Conservation (phyloP, 1,140 invertebrate species). For the Drosophila bifasciata region DNA sequence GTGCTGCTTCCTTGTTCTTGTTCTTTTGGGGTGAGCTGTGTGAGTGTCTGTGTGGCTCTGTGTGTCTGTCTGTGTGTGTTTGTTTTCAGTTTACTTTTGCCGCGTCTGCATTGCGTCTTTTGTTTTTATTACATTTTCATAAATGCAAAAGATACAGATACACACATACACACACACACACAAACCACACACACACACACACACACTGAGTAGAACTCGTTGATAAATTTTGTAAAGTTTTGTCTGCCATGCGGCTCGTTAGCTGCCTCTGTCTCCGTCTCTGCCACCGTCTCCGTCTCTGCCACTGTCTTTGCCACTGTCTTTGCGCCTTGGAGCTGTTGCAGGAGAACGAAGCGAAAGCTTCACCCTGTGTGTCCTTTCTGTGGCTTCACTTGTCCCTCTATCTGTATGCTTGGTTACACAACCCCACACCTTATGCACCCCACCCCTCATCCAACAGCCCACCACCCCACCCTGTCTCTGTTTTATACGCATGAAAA, state of each 20-base stretch:
- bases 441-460: background rate
- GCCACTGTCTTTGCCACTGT: background rate
- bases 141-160: conserved; percentile 67
- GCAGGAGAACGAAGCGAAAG: too few relatives aligned
- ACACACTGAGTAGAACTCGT: conserved; percentile 40
- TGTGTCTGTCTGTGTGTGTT: conserved; percentile 24
- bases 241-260: conserved; percentile 77
- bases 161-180: conserved; percentile 19
- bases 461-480: background rate
- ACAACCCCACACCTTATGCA: too few relatives aligned
- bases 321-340: background rate
- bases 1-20: conserved; percentile 1
- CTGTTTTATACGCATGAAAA: conserved; percentile 71
- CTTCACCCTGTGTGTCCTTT: conserved; percentile 4
- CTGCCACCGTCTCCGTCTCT: conserved; percentile 1
- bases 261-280: conserved; percentile 38
- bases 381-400: conserved; percentile 38
- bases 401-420: background rate
- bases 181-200: conserved; percentile 13
- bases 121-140: conserved; percentile 83
- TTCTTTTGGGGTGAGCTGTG: background rate
- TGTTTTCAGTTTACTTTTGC: conserved; percentile 56
- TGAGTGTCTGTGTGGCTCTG: background rate
- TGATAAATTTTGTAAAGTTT: conserved; percentile 81
- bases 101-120: conserved; percentile 78